phyloP scores from a whole-genome alignment of 2,113 vertebrate genomes.

The Oryzias javanicus region DNA sequence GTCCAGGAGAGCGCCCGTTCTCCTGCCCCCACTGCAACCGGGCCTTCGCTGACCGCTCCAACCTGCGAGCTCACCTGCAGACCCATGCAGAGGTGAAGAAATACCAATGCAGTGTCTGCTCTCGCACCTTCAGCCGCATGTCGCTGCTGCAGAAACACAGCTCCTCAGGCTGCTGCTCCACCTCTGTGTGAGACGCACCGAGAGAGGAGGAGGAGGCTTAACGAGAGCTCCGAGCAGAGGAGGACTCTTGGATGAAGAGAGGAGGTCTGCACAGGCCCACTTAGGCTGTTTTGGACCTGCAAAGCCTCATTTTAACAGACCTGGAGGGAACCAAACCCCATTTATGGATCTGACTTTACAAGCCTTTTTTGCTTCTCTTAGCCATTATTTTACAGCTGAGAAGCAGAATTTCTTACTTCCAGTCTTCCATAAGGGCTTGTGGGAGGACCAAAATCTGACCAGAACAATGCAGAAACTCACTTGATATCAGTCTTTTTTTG shows the following conservation, averaged over 20 bases:
- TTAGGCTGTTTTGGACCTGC: slow-evolving; percentile 38
- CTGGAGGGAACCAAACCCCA: slow-evolving; percentile 43
- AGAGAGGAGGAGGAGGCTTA: slow-evolving; percentile 22
- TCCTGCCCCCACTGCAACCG: slow-evolving; percentile 95
- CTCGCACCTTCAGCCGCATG: slow-evolving; percentile 97
- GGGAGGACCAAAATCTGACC: slow-evolving; percentile 56
- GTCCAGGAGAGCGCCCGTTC: slow-evolving; percentile 91
- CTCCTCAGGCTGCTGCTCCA: slow-evolving; percentile 85
- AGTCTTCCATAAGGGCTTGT: slow-evolving; percentile 38
- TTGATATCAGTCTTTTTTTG: slow-evolving; percentile 47
- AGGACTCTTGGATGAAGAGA: slow-evolving; percentile 18
- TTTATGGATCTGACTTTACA: slow-evolving; percentile 49
- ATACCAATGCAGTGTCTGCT: slow-evolving; percentile 91
- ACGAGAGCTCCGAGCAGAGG: slow-evolving; percentile 37
- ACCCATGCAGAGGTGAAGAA: slow-evolving; percentile 97
- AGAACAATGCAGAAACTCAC: slow-evolving; percentile 41
- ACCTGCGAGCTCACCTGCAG: slow-evolving; percentile 96
- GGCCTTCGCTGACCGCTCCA: slow-evolving; percentile 96
- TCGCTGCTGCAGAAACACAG: slow-evolving; percentile 94
- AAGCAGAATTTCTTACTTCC: slow-evolving; percentile 29
- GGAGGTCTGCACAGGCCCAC: slow-evolving; percentile 21
- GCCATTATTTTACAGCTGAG: slow-evolving; percentile 36
- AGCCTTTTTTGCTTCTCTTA: slow-evolving; percentile 39
- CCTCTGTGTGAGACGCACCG: slow-evolving; percentile 63
- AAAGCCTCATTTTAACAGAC: slow-evolving; percentile 43